Conservation (phyloP, 2,113 vertebrate genomes). For the Hemibagrus wyckioides region DNA sequence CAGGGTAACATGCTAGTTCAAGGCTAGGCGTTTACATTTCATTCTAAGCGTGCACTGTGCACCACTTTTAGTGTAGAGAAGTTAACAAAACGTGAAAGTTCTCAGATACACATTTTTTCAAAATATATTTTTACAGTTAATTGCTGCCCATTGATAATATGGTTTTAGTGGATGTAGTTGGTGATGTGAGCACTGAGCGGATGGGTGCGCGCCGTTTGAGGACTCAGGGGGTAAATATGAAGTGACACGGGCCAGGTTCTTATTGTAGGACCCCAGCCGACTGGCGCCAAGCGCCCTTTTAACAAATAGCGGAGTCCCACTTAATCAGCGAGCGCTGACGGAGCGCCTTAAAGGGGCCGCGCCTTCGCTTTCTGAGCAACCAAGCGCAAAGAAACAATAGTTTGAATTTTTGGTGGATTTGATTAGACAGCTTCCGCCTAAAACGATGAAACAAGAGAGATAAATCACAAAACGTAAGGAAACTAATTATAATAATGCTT, state of each 20-base stretch:
- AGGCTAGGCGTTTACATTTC: background rate
- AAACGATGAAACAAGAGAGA: background rate
- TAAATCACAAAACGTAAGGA: background rate
- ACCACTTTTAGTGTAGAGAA: background rate
- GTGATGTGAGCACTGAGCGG: conserved; percentile 56
- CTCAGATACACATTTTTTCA: background rate
- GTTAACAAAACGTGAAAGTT: background rate
- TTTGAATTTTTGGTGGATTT: background rate
- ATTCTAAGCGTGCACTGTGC: background rate
- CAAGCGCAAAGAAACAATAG: background rate
- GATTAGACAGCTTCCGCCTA: background rate
- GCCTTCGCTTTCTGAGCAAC: conserved; percentile 45
- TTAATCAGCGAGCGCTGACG: conserved; percentile 71
- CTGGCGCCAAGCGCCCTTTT: conserved; percentile 81
- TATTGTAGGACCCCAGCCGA: conserved; percentile 81
- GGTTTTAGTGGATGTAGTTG: conserved; percentile 8
- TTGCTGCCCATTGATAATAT: conserved; percentile 15
- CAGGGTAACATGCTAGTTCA: background rate
- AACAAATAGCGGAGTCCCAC: conserved; percentile 67
- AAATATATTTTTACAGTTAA: background rate
- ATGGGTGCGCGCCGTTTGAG: conserved; percentile 68
- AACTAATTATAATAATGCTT: background rate
- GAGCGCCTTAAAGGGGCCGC: conserved; percentile 65
- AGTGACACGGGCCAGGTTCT: conserved; percentile 88
- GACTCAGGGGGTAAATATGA: conserved; percentile 80